Percentiles rank a stretch among this genome's conserved stretches.
These are phyloP conservation scores for Pheucticus melanocephalus DNA, from an alignment of 2,113 vertebrate species.

Conservation along the genomic window DNA sequence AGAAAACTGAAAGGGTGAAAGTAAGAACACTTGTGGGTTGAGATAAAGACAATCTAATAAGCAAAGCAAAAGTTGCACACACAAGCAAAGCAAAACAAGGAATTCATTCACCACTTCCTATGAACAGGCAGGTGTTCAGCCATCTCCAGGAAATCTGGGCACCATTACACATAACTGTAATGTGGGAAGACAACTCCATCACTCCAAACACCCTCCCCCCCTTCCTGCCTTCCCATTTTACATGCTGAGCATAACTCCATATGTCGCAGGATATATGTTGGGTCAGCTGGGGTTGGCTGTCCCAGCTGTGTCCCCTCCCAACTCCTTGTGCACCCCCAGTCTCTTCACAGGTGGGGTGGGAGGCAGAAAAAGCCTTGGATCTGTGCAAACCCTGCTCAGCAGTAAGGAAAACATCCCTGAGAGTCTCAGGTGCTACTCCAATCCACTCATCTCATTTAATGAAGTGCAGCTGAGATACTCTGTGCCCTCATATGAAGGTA, in stretches of 20 bases:
- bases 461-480: not conserved
- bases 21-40: not conserved
- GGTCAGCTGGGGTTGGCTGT: not conserved
- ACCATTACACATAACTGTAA: not conserved
- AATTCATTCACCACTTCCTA: not conserved
- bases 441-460: not conserved
- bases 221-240: not conserved
- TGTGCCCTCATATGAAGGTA: not conserved
- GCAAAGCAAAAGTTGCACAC: not conserved
- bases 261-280: not conserved
- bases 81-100: not conserved
- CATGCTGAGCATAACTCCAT: not conserved
- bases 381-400: not conserved
- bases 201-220: not conserved
- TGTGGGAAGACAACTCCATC: not conserved
- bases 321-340: not conserved
- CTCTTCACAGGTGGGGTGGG: not conserved
- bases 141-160: not conserved
- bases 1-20: not conserved
- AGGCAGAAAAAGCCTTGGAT: not conserved
- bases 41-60: not conserved
- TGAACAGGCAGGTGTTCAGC: not conserved
- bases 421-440: not conserved
- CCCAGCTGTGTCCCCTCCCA: not conserved
- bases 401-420: not conserved